These are phyloP conservation scores for Macquaria ambigua DNA, from an alignment of 2,113 vertebrate genomes.

Conservation along the genomic window DNA sequence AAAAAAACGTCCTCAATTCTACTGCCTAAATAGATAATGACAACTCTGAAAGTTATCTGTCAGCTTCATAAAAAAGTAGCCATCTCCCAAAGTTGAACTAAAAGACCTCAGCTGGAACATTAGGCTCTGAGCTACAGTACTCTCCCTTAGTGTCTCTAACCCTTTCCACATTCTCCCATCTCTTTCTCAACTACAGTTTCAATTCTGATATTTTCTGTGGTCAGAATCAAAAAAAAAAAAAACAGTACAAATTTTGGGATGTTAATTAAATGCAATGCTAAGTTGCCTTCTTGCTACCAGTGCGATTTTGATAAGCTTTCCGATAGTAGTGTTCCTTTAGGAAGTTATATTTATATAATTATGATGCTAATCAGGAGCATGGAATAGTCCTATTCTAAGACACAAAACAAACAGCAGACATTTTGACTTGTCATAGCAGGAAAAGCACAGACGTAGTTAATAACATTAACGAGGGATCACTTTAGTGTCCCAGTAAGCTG, in stretches of 20 bases:
- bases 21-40: background rate
- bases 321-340: background rate
- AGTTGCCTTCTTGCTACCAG: background rate
- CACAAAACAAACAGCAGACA: too few relatives aligned
- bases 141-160: background rate
- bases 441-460: too few relatives aligned
- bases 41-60: slow-evolving; percentile 6
- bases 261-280: background rate
- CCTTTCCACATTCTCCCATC: background rate
- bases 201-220: background rate
- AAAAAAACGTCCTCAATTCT: background rate
- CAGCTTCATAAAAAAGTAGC: background rate
- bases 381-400: too few relatives aligned
- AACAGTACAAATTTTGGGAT: background rate
- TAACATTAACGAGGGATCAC: too few relatives aligned
- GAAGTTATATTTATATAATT: background rate
- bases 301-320: background rate
- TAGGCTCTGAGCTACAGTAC: background rate
- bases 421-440: too few relatives aligned
- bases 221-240: background rate
- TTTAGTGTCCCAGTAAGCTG: too few relatives aligned
- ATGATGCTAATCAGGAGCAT: too few relatives aligned
- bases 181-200: background rate
- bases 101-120: background rate
- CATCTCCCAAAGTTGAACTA: background rate